Evolutionary conservation across 92 coral and sea anemone genomes (phyloP), one percentile per base, ranked within the genome.

Genomic region (Palythoa heliodiscus): DNA sequence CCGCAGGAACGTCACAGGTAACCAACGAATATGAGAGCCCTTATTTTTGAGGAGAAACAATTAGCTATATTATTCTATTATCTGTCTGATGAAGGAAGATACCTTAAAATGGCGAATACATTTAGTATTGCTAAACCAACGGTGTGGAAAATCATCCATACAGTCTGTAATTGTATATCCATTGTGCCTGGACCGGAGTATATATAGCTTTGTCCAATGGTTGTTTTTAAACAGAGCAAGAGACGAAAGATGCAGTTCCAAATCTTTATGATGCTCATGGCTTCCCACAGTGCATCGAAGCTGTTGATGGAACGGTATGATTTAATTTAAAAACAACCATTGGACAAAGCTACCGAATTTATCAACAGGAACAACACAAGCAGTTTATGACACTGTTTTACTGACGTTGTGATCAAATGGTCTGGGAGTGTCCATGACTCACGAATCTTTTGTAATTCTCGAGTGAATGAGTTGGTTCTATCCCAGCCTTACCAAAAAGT

Each of bases 21-120:
- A 64, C 20, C 70, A 64, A 64, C 70, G 20, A 64, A 64, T 64
- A 64, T 64, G 70, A 69, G 73, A 25, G 39, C 73, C 73, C 73
- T 16, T 24, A 17, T 69, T 69, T 69, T 48, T 69, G 73, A 20
- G 73, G 73, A 24, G 43, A 69, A 69, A 69, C 73, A 69, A 1
- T 10, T 69, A 69, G 73, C 73, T 24, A 17, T 69, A 24, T 69
- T 13, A 23, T 69, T 69, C 48, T 71, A 71, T 37, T 11, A 69
- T 9, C 53, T 71, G 52, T 37, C 53, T 10, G 75, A 71, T 37
- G 75, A 37, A 37, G 75, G 20, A 71, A 37, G 52, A 71, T 71
- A 14, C 52, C 75, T 71, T 37, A 71, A 71, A 37, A 52, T 38
- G 0, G 75, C 75, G 52, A 71, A 38, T 71, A 43, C 52, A 64